A percentile compares a stretch with the other conserved stretches of the same genome.
Conservation (phyloP, 2,113 vertebrate genomes). For the Sclerurus mexicanus region DNA sequence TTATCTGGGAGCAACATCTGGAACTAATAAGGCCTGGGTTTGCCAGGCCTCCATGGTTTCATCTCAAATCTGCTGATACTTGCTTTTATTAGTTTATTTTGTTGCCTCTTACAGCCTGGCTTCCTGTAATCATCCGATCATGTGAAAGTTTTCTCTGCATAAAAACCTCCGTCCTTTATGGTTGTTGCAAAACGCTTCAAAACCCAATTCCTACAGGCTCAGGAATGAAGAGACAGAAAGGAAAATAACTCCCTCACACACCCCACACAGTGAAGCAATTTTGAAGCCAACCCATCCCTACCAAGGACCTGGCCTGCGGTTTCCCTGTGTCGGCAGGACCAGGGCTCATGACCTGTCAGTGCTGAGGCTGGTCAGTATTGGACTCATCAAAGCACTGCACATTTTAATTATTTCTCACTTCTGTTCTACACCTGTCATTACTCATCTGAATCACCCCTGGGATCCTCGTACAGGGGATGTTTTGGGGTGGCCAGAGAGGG, state of each 20-base stretch:
- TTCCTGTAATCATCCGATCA: not conserved
- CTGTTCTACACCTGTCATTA: not conserved
- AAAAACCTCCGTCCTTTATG: not conserved
- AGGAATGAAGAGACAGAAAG: not conserved
- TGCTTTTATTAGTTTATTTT: slow-evolving; percentile 14
- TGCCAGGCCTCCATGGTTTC: slow-evolving; percentile 30
- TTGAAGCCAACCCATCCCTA: not conserved
- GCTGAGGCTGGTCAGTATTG: not conserved
- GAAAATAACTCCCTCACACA: not conserved
- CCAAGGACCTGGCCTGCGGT: not conserved
- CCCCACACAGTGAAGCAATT: not conserved
- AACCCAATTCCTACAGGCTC: not conserved
- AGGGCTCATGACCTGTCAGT: not conserved
- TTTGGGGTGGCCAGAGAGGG: not conserved
- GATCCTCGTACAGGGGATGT: not conserved
- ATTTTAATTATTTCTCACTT: slow-evolving; percentile 30
- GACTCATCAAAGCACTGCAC: not conserved
- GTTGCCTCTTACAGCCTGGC: not conserved
- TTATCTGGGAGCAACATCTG: slow-evolving; percentile 17
- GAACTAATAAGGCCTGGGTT: not conserved
- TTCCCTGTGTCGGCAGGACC: not conserved
- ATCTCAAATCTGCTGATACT: slow-evolving; percentile 34
- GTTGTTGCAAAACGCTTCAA: not conserved
- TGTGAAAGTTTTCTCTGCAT: not conserved
- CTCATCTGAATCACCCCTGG: not conserved